Evolutionary conservation across 2,797 vertebrate genomes (phyloP), one percentile per base, ranked within the genome.

Genomic region (Botia kubotai): DNA sequence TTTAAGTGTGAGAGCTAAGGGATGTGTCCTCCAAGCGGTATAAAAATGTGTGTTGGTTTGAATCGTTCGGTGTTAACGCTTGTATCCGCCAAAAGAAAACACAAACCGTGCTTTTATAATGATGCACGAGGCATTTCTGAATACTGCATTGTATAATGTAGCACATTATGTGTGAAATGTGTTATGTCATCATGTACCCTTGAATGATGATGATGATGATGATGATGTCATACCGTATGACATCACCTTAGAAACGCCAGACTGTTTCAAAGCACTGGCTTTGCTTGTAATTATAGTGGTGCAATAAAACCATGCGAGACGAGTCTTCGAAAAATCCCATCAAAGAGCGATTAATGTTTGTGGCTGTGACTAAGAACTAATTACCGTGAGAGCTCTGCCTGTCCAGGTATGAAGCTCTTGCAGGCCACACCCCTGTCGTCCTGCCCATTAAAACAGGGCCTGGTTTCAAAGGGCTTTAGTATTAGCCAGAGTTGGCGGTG

Each of bases 401-500:
- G 67, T 80, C 43, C 79, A 85, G 82, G 75, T 84, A 63, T 73
- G 70, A 74, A 82, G 83, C 52, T 36, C 57, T 52, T 26, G 16
- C 5, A 21, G 57, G 62, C 46, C 52, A 71, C 57, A 70, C 66
- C 73, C 60, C 58, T 66, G 39, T 62, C 10, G 71, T 14, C n/a
- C 48, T 50, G 75, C 57, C 71, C 57, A 77, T 82, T 85, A 82
- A 83, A 83, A 65, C 76, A 74, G 58, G 33, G 78, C 82, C 73
- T 72, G 79, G 72, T 72, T 85, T 81, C 73, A 74, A 84, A 67
- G 73, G 48, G 75, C 77, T 83, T 84, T 84, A 79, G 83, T 86
- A 81, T 86, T 73, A 73, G 60, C 62, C 53, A 50, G 72, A 68
- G 62, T 69, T 81, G 78, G 79, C 62, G 65, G 76, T 71, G 83